phyloP scores from a whole-genome alignment of 2,797 vertebrate species.

The Poeciliopsis infans region DNA sequence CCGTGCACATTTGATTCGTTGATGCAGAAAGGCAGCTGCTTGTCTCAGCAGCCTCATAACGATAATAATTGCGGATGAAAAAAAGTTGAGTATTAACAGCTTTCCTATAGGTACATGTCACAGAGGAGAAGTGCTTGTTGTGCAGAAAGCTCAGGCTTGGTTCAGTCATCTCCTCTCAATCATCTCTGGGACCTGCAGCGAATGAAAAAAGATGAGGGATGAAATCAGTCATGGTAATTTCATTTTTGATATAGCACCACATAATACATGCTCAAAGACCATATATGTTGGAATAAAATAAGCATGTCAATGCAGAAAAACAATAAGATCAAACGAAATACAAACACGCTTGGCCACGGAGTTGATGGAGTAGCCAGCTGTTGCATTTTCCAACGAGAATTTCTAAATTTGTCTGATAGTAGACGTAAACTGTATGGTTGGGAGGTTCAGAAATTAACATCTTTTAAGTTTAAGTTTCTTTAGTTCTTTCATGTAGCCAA shows the following conservation, averaged over 20 bases:
- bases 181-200: slow-evolving; percentile 49
- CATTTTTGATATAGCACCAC: background rate
- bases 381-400: background rate
- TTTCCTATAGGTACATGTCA: slow-evolving; percentile 15
- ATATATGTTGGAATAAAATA: background rate
- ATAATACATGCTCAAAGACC: background rate
- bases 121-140: slow-evolving; percentile 11
- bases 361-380: background rate
- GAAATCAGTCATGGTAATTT: background rate
- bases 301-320: background rate
- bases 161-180: slow-evolving; percentile 26
- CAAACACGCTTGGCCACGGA: background rate
- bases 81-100: background rate
- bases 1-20: slow-evolving; percentile 6
- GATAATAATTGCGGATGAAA: background rate
- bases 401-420: background rate
- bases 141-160: slow-evolving; percentile 22
- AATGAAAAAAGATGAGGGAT: background rate
- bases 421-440: background rate
- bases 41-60: slow-evolving; percentile 26
- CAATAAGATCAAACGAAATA: background rate
- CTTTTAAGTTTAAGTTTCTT: background rate
- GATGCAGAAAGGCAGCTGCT: slow-evolving; percentile 30
- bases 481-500: background rate
- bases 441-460: background rate